Evolutionary conservation across 2,888 invertebrate species (phyloP).

Genomic region (Oeneis ivallda): DNA sequence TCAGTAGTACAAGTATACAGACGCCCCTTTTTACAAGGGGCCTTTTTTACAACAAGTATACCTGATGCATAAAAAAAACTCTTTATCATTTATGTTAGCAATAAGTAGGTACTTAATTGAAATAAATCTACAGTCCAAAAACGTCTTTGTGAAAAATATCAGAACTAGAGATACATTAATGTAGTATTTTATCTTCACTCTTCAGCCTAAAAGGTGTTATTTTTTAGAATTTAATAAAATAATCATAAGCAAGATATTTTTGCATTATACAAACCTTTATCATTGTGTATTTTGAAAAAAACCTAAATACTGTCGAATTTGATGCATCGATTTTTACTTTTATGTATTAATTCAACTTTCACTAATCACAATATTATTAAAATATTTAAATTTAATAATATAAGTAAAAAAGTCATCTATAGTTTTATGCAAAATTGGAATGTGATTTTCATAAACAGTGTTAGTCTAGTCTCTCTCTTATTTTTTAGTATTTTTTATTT

Average conservation of each 20-base stretch:
- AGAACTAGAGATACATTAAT: conserved; percentile 18
- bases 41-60: not conserved
- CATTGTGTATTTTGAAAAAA: not conserved
- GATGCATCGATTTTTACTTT: not conserved
- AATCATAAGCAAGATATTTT: conserved; percentile 29
- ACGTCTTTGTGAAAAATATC: conserved; percentile 12
- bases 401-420: not conserved
- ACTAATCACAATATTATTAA: conserved; percentile 2
- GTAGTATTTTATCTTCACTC: conserved; percentile 10
- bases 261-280: conserved; percentile 24
- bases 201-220: conserved; percentile 33
- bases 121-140: conserved; percentile 4
- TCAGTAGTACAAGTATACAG: not conserved
- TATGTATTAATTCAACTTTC: not conserved
- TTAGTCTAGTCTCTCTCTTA: conserved; percentile 24
- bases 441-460: conserved; percentile 23
- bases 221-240: conserved; percentile 3
- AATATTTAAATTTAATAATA: not conserved
- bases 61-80: not conserved
- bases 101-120: not conserved
- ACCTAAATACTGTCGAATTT: conserved; percentile 8
- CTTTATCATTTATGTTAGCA: not conserved
- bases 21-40: not conserved
- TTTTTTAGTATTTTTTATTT: conserved; percentile 6
- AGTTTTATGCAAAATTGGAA: conserved; percentile 4